Conservation (phyloP, 2,888 invertebrate genomes). For the Pteria penguin region DNA sequence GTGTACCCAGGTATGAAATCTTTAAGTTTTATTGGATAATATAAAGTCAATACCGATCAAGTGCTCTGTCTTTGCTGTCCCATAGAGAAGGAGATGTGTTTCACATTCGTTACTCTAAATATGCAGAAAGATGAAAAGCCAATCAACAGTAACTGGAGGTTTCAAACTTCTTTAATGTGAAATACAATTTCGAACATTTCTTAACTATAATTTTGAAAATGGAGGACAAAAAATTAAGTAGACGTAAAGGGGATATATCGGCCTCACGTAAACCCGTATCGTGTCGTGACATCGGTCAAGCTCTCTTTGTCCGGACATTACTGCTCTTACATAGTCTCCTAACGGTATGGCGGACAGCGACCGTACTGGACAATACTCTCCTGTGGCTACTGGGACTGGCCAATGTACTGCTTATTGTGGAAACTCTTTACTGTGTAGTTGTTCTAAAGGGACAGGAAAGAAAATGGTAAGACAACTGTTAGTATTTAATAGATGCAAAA, state of each 20-base stretch:
- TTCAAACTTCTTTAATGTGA: no score
- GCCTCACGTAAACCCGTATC: not conserved
- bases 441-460: constrained; percentile 94
- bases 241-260: not conserved
- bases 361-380: constrained; percentile 84
- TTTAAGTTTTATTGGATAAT: not conserved
- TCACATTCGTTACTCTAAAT: no score
- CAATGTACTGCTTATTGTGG: constrained; percentile 81
- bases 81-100: no score
- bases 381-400: constrained; percentile 94
- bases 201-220: no score
- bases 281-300: constrained; percentile 8
- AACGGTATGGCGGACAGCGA: constrained; percentile 92
- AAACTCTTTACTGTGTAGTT: constrained; percentile 92
- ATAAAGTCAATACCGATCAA: not conserved
- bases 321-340: constrained; percentile 88
- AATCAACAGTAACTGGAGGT: no score
- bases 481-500: no score
- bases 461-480: constrained; percentile 84
- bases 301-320: constrained; percentile 45
- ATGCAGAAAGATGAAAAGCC: no score
- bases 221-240: not conserved
- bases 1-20: not conserved
- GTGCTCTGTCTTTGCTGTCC: no score
- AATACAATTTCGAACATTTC: no score